Base-by-base conservation (phyloP, 2,888 invertebrate genomes). In the Nesidiocoris tenuis region DNA sequence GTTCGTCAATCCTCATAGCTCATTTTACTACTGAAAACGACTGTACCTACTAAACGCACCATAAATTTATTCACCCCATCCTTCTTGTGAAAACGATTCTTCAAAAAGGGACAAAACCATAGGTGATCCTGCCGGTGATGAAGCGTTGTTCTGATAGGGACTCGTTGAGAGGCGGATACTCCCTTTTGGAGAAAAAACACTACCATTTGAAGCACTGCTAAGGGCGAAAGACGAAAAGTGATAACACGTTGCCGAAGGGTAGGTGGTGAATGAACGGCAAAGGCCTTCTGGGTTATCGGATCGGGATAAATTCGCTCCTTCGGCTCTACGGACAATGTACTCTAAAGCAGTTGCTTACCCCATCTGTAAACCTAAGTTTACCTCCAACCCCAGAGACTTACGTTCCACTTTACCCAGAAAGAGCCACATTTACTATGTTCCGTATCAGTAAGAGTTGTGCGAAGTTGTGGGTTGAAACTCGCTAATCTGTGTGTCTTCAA, bases 301-400 rank as follows among this genome's bases (percentile, higher is more conserved):
- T n/a, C 5, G 59, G 59, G 59, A 59, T 59, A 59, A 9, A 59
- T 59, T n/a, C 59, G 59, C 17, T 59, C 39, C 39, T 39, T 39
- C 5, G 39, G 39, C 12, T 12, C 19, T 17, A 59, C 59, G n/a
- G 59, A 59, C 59, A 59, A 59, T 59, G 18, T 5, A 59, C 59
- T 59, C 59, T 5, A 59, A 18, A 39, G 39, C 39, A 39, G n/a
- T 59, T 59, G 59, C 59, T 59, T 59, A n/a, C 59, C n/a, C 19
- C 19, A 59, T 59, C 59, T n/a, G 59, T 59, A 39, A 39, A 39
- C 39, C 39, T 39, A 7, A 39, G 12, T 12, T 39, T 39, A 7
- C n/a, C 3, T 5, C 59, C n/a, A 5, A 9, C 59, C 19, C n/a
- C n/a, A 5, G n/a, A 59, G 7, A 9, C 17, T 12, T 12, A 39